A percentile compares a stretch with the other conserved stretches of the same genome.
phyloP scores from a whole-genome alignment of 2,113 vertebrate species.

The Mus musculus region DNA sequence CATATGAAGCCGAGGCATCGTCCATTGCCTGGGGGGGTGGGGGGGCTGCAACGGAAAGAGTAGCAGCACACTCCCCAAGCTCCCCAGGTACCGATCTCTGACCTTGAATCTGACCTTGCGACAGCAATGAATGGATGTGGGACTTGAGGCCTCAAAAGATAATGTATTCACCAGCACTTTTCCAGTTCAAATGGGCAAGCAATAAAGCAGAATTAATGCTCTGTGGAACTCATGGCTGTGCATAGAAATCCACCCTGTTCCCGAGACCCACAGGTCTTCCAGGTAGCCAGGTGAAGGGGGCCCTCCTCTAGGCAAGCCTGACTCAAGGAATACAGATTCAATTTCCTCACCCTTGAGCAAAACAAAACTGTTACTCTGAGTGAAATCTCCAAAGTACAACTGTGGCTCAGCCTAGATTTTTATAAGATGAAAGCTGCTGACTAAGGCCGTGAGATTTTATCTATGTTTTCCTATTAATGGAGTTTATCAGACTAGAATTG shows the following conservation, averaged over 20 bases:
- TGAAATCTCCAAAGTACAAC: slow-evolving; percentile 57
- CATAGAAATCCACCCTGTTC: slow-evolving; percentile 53
- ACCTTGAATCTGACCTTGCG: slow-evolving; percentile 25
- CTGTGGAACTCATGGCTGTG: slow-evolving; percentile 56
- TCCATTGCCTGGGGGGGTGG: slow-evolving; percentile 53
- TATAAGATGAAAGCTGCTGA: slow-evolving; percentile 69
- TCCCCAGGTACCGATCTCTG: background rate
- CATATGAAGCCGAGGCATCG: background rate
- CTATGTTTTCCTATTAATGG: slow-evolving; percentile 77
- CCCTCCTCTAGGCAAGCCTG: background rate
- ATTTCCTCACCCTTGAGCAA: slow-evolving; percentile 67
- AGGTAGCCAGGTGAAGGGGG: slow-evolving; percentile 41
- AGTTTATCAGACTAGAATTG: slow-evolving; percentile 75
- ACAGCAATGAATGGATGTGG: background rate
- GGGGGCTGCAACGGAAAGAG: background rate
- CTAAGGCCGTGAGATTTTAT: slow-evolving; percentile 74
- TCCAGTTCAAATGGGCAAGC: slow-evolving; percentile 71
- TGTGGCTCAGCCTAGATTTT: slow-evolving; percentile 62
- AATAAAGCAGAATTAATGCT: slow-evolving; percentile 72
- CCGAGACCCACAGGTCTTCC: slow-evolving; percentile 54
- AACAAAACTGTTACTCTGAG: slow-evolving; percentile 65
- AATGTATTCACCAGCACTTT: slow-evolving; percentile 71
- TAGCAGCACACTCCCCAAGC: background rate
- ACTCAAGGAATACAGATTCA: slow-evolving; percentile 67
- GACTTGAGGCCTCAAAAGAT: slow-evolving; percentile 37